Base-by-base conservation (phyloP, 2,797 vertebrate genomes). In the Harpagifer antarcticus region DNA sequence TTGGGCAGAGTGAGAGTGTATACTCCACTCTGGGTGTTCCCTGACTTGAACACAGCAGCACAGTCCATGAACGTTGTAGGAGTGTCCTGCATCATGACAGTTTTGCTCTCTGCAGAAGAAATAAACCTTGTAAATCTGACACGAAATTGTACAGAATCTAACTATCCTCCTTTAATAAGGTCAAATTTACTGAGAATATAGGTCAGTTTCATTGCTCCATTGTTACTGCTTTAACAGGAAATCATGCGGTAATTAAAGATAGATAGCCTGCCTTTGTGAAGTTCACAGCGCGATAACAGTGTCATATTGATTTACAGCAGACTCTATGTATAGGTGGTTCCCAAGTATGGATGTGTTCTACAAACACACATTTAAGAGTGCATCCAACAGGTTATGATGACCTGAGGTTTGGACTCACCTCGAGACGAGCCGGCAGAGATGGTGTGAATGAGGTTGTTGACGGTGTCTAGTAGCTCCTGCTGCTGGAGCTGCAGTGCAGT, bases 401-500 rank as follows among this genome's bases (percentile, higher is more conserved):
- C 10, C 14, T 68, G 33, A 31, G 48, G 50, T 40, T 12, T 5
- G 17, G 56, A 76, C 87, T 74, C 72, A 90, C 91, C 89, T 91
- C 83, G 89, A 94, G 94, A 74, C 74, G 93, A 91, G 48, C 95
- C 86, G 3, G 86, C 82, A 1, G 96, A 89, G 57, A 99, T 93
- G 91, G 93, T 93, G 49, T 95, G 92, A 86, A 98, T 95, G 53
- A 99, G 93, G 76, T 88, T 95, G 82, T 97, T 96, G 50, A 99
- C 96, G 0, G 94, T 98, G 85, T 97, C 96, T 89, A 96, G 94
- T 50, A 99, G 93, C 74, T 99, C 95, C n/a, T 96, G 95, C 67
- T 99, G 98, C 89, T 99, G 97, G 71, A 93, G 95, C 84, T 98
- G 97, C 63, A 99, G 94, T 70, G 91, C 93, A 0, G 96, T 95